Percentiles rank a stretch among this genome's conserved stretches.
phyloP scores from a whole-genome alignment of 2,888 invertebrate species.

The Nasonia oneida region DNA sequence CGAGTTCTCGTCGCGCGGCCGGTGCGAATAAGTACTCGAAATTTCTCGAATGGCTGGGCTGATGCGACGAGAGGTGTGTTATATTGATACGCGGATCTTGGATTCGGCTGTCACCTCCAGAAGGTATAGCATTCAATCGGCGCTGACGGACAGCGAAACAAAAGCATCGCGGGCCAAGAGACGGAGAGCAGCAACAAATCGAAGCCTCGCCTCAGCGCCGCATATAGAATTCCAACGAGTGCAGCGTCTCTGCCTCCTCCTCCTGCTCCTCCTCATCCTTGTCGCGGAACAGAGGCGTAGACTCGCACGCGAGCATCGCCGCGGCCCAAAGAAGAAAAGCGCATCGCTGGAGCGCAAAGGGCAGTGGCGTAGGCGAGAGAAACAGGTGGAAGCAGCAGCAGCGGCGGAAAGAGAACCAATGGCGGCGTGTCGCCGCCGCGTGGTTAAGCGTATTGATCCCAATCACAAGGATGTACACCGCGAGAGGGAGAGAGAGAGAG shows the following conservation, averaged over 20 bases:
- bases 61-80: background rate
- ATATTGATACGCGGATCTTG: too few relatives aligned
- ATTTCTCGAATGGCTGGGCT: constrained; percentile 10
- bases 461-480: constrained; percentile 66
- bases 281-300: background rate
- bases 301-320: background rate
- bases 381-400: constrained; percentile 32
- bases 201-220: background rate
- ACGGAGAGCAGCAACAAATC: background rate
- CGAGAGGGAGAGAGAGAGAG: constrained; percentile 44
- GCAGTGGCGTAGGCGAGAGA: constrained; percentile 8
- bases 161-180: background rate
- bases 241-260: background rate
- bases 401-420: constrained; percentile 2
- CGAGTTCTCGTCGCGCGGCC: background rate
- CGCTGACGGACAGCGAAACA: background rate
- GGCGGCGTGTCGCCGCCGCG: constrained; percentile 55
- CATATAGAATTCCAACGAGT: background rate
- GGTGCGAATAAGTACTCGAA: background rate
- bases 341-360: constrained; percentile 2
- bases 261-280: background rate
- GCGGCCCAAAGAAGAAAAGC: constrained; percentile 11
- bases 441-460: constrained; percentile 73
- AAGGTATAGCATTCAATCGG: too few relatives aligned
- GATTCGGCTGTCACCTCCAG: too few relatives aligned